Percentiles rank a stretch among this genome's conserved stretches.
Evolutionary conservation across 2,797 vertebrate genomes (phyloP).

Genomic region (Rhinophrynus dorsalis): DNA sequence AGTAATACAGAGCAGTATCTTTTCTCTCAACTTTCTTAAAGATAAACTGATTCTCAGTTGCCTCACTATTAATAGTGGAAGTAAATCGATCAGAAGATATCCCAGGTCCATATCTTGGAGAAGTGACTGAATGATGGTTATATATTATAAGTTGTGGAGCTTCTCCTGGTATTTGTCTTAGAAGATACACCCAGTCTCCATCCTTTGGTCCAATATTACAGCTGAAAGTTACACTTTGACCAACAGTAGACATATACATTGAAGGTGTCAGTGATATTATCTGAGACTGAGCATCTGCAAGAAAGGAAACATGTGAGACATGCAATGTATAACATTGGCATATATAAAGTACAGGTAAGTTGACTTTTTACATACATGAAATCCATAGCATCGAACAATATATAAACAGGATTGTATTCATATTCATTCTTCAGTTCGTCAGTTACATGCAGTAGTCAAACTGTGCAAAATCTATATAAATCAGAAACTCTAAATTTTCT

Average conservation of each 20-base stretch:
- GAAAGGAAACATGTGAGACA: background rate
- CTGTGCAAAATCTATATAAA: background rate
- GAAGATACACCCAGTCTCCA: background rate
- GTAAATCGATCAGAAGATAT: background rate
- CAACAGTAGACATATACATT: no score
- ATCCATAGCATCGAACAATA: background rate
- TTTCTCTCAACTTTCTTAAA: background rate
- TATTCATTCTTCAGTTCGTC: background rate
- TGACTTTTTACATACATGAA: background rate
- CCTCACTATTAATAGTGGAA: background rate
- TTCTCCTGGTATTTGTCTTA: constrained; percentile 9
- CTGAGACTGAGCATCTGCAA: background rate
- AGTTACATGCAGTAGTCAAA: background rate
- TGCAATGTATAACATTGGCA: background rate
- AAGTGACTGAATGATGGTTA: background rate
- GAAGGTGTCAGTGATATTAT: no score
- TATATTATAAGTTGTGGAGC: constrained; percentile 10
- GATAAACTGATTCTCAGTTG: background rate
- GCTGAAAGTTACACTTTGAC: background rate
- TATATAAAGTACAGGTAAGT: background rate
- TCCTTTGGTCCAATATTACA: background rate
- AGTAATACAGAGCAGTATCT: no score
- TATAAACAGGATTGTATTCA: background rate
- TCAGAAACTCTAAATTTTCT: background rate
- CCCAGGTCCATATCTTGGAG: constrained; percentile 1